Percentiles rank a stretch among this genome's conserved stretches.
These are phyloP conservation scores for Hyposoter didymator DNA, from an alignment of 2,888 invertebrate genomes.

Conservation along the genomic window DNA sequence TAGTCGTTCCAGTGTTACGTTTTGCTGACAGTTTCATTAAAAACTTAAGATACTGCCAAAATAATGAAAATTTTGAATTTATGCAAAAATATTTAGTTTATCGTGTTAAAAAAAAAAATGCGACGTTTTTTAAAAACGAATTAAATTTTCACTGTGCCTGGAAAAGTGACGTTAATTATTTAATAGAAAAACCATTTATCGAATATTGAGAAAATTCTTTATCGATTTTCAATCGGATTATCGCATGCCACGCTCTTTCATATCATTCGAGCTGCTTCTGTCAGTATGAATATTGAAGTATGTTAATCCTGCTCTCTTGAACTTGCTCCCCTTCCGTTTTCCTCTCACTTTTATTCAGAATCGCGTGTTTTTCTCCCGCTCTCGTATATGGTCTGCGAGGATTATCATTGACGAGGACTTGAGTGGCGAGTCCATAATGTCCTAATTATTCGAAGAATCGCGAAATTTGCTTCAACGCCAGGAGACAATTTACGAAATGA, in stretches of 20 bases:
- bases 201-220: neutral
- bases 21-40: too few relatives aligned
- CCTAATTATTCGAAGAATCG: constrained; percentile 48
- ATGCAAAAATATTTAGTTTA: too few relatives aligned
- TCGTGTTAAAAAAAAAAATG: too few relatives aligned
- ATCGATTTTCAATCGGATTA: neutral
- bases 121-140: too few relatives aligned
- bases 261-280: neutral
- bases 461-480: constrained; percentile 40
- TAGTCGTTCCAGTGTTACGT: too few relatives aligned
- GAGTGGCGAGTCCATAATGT: constrained; percentile 26
- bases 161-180: neutral
- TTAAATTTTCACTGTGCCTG: too few relatives aligned
- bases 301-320: constrained; percentile 75
- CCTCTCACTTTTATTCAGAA: neutral
- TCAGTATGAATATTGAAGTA: constrained; percentile 77
- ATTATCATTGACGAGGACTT: neutral
- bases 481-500: constrained; percentile 34
- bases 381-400: neutral
- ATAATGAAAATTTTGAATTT: neutral
- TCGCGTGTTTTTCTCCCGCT: constrained; percentile 22
- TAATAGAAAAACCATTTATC: neutral
- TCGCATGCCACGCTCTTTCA: neutral
- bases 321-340: constrained; percentile 69
- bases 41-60: neutral